Percentiles rank a stretch among this genome's conserved stretches.
Evolutionary conservation across 2,888 invertebrate genomes (phyloP).

Genomic region (Cinara cedri): DNA sequence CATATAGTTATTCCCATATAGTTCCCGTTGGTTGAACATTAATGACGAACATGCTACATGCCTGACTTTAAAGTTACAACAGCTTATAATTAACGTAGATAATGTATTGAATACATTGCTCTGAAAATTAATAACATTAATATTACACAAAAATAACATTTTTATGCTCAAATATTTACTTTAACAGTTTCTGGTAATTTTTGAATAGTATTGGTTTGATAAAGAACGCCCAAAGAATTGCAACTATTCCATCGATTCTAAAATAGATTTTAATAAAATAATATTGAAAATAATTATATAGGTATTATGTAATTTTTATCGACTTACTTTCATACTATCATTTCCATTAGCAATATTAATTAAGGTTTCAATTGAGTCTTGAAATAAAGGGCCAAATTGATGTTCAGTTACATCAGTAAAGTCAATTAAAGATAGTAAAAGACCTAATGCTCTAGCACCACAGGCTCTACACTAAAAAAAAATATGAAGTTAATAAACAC

Average conservation of each 20-base stretch:
- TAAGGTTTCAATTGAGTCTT: conserved; percentile 19
- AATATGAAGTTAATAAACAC: not conserved
- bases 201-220: conserved; percentile 39
- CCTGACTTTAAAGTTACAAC: conserved; percentile 86
- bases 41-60: conserved; percentile 84
- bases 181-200: conserved; percentile 36
- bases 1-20: conserved; percentile 71
- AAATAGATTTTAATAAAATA: not conserved
- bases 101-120: conserved; percentile 71
- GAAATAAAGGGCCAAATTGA: conserved; percentile 22
- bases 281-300: not conserved
- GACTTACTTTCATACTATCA: conserved; percentile 48
- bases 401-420: conserved; percentile 17
- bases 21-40: conserved; percentile 69
- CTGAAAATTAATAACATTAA: conserved; percentile 63
- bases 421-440: conserved; percentile 44
- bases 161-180: conserved; percentile 1
- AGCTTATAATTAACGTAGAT: conserved; percentile 72
- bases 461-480: conserved; percentile 46
- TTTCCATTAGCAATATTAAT: conserved; percentile 43
- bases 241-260: conserved; percentile 54
- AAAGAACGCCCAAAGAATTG: conserved; percentile 40
- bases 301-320: not conserved
- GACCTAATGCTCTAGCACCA: conserved; percentile 46
- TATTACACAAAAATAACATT: not conserved